Base-by-base conservation (phyloP, 1,140 invertebrate genomes). In the Aphaenogaster floridana region DNA sequence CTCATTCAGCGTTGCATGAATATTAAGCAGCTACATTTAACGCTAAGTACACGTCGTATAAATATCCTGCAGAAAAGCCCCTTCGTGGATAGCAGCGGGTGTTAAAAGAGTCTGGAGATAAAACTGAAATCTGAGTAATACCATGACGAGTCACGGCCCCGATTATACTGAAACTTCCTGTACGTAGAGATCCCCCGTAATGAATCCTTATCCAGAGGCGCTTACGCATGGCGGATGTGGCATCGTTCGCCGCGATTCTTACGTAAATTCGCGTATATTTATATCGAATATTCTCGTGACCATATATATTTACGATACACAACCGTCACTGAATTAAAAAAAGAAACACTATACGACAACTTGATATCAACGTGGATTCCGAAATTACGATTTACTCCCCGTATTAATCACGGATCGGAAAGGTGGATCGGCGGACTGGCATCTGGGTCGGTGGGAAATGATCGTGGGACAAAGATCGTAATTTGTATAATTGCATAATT, bases 151-250 rank as follows among this genome's bases (percentile, higher is more conserved):
- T 85, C 81, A 88, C 9, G 42, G 57, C 17, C 45, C 52, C 50
- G 79, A 89, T 89, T 91, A 89, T 86, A 87, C 17, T 79, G 50
- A 63, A 87, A 59, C 36, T 88, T 88, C 71, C 84, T 85, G 64
- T 15, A 64, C 45, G 50, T 45, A 39, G 39, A 61, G 39, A 64
- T 85, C n/a, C 57, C 66, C 52, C 79, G 21, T 72, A 63, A 59
- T 34, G 64, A 81, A 88, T 87, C 71, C 71, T 86, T 87, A 85
- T 85, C 52, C 86, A 39, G 13, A 68, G 83, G 71, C 63, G 57
- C 74, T 92, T 86, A 90, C 89, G 72, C 80, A 87, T 3, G 36
- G 61, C 89, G 85, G 86, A 91, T 90, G 89, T 85, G 77, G 63
- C 85, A 28, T 34, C 45, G 68, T 52, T 57, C 74, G 36, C 13